Percentiles rank a stretch among this genome's conserved stretches.
Conservation (phyloP, 2,888 invertebrate genomes). For the Odontothrips loti region DNA sequence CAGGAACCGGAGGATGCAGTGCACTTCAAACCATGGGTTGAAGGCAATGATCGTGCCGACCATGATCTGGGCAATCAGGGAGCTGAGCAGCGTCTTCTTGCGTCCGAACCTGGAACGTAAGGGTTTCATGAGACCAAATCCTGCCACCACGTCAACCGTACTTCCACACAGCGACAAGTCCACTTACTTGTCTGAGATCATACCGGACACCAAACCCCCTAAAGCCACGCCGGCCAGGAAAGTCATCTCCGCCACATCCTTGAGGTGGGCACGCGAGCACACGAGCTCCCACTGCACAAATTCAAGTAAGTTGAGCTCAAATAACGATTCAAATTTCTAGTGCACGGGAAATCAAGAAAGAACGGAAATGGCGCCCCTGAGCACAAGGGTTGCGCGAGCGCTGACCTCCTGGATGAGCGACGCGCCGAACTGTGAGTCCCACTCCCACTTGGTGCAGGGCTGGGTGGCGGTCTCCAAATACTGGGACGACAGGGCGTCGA, state of each 20-base stretch:
- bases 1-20: slow-evolving; percentile 62
- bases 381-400: no score
- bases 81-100: slow-evolving; percentile 67
- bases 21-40: slow-evolving; percentile 65
- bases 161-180: not conserved
- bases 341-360: not conserved
- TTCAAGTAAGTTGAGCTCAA: no score
- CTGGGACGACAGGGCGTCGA: slow-evolving; percentile 37
- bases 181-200: slow-evolving; percentile 68
- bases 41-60: slow-evolving; percentile 65
- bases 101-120: slow-evolving; percentile 58
- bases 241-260: slow-evolving; percentile 70
- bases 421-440: slow-evolving; percentile 54
- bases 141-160: no score
- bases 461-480: slow-evolving; percentile 46
- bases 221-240: slow-evolving; percentile 72
- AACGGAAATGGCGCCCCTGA: not conserved
- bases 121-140: not conserved
- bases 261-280: slow-evolving; percentile 65
- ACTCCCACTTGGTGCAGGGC: slow-evolving; percentile 60
- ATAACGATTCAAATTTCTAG: no score
- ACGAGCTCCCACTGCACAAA: slow-evolving; percentile 62
- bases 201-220: slow-evolving; percentile 74
- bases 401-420: slow-evolving; percentile 64
- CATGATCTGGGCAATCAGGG: slow-evolving; percentile 63